Percentiles rank a stretch among this genome's conserved stretches.
Conservation (phyloP, 2,797 vertebrate species). For the Scolopax bukidnonensis region DNA sequence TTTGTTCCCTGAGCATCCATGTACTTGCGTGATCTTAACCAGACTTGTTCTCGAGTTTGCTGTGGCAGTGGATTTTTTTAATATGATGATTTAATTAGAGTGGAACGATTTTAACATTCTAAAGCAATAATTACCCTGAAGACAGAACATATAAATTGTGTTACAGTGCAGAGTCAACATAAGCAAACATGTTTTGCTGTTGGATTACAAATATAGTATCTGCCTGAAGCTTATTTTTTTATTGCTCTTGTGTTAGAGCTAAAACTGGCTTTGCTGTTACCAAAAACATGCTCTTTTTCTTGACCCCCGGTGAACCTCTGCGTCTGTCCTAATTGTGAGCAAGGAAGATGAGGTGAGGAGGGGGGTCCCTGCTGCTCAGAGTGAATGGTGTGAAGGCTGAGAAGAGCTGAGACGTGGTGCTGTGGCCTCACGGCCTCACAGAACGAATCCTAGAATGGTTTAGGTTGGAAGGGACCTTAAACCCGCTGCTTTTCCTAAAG, state of each 20-base stretch:
- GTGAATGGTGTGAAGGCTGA: fast-evolving
- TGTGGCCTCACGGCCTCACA: background rate
- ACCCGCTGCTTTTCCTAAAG: fast-evolving
- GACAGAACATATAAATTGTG: conserved; percentile 72
- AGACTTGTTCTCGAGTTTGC: conserved; percentile 12
- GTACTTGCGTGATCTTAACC: background rate
- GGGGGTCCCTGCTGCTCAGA: background rate
- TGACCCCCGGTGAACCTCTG: background rate
- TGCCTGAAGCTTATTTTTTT: conserved; percentile 43
- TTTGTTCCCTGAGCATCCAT: background rate
- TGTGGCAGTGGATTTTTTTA: conserved; percentile 53
- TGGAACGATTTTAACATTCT: conserved; percentile 70
- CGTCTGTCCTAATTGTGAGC: background rate
- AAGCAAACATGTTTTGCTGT: conserved; percentile 69
- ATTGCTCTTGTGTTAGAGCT: conserved; percentile 11
- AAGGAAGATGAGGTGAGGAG: background rate
- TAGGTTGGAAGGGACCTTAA: background rate
- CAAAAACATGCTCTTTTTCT: background rate
- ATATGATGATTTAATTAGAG: conserved; percentile 70
- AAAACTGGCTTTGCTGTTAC: conserved; percentile 16
- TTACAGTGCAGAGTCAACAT: conserved; percentile 67
- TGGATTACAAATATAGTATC: conserved; percentile 64
- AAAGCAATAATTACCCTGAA: conserved; percentile 74
- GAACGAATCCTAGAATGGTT: background rate
- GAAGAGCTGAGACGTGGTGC: background rate